Evolutionary conservation across 2,797 vertebrate genomes (phyloP), one percentile per base, ranked within the genome.

Genomic region (Phalloptychus januarius): DNA sequence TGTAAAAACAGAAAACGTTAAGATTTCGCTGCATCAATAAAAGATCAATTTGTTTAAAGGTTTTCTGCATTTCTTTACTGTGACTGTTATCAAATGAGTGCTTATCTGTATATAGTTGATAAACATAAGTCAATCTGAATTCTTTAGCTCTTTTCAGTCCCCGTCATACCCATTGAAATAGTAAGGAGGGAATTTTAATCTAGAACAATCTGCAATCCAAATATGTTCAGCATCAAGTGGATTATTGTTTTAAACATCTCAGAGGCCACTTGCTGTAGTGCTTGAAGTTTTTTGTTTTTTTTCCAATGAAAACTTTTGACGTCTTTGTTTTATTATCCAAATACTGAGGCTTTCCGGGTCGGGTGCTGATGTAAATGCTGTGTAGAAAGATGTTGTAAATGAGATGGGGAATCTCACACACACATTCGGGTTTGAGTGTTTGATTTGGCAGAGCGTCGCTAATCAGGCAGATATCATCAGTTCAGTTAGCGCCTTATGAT

Each of bases 321-420:
- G 7, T 23, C 63, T 61, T 31, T 61, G 56, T 2, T 33, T 61
- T 33, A 31, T 61, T 33, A 33, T 15, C 71, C 81, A 80, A 31
- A 81, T 87, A 90, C 92, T 91, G 79, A 84, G 75, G 81, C 82
- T 79, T 78, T 88, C 79, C 71, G 36, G 88, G 90, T 84, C 88
- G 89, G 92, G 90, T 93, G 90, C 93, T 58, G 11, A 58, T 31
- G n/a, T n/a, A 58, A 56, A 28, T 11, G 25, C 54, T 56, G 23
- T 2, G 3, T 4, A 13, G 54, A 56, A 15, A 58, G 75, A 81
- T 91, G 91, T 91, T 87, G 88, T 91, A 88, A 92, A 82, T 92
- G 73, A 83, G 87, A 90, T 80, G 81, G 83, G 83, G 76, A 90
- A 84, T 90, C 83, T 92, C 83, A 70, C 82, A 78, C 77, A 87